These are phyloP conservation scores for Macroramphosus scolopax DNA, from an alignment of 2,797 vertebrate species.

Conservation along the genomic window DNA sequence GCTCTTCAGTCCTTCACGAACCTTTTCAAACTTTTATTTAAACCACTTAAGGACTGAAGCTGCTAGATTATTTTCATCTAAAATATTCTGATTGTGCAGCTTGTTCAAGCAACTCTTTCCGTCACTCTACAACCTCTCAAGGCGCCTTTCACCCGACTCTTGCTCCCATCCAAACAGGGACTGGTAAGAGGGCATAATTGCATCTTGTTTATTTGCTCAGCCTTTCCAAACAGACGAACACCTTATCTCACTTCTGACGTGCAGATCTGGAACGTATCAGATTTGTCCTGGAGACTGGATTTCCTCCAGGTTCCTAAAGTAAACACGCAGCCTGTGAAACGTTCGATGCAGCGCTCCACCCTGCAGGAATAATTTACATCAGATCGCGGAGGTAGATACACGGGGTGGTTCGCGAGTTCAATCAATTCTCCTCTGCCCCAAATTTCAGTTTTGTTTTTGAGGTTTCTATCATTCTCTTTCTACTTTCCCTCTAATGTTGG, in stretches of 20 bases:
- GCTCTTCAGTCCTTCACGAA: too few species aligned
- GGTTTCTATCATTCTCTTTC: too few species aligned
- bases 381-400: too few species aligned
- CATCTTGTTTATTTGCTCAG: slow-evolving; percentile 62
- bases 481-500: too few species aligned
- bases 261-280: slow-evolving; percentile 63
- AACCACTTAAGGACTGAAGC: too few species aligned
- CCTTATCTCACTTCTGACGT: slow-evolving; percentile 56
- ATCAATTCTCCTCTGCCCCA: too few species aligned
- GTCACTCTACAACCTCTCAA: slow-evolving; percentile 15
- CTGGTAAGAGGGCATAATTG: slow-evolving; percentile 23
- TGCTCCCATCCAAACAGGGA: slow-evolving; percentile 42
- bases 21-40: too few species aligned
- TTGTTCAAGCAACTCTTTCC: too few species aligned
- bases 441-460: too few species aligned
- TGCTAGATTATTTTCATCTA: too few species aligned
- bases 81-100: too few species aligned
- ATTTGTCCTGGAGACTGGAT: slow-evolving; percentile 29
- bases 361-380: slow-evolving; percentile 32
- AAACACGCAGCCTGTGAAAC: slow-evolving; percentile 48
- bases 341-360: slow-evolving; percentile 21
- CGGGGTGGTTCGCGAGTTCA: too few species aligned
- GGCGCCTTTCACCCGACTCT: slow-evolving; percentile 3
- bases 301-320: slow-evolving; percentile 46
- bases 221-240: slow-evolving; percentile 43